Evolutionary conservation across 2,113 vertebrate genomes (phyloP).

Genomic region (Orthochromis indermauri): DNA sequence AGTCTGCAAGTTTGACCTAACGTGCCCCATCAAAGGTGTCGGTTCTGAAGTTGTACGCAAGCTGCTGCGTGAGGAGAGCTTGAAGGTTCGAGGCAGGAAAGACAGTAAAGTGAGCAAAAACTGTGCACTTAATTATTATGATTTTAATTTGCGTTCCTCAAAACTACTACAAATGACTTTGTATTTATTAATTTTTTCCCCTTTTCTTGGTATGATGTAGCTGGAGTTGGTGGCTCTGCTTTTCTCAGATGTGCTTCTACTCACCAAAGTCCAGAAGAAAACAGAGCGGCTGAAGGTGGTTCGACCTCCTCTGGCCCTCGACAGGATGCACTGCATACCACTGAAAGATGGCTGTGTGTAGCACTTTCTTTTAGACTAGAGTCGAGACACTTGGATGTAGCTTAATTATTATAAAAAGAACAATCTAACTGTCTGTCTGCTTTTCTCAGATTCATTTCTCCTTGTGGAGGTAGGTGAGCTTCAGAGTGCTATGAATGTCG

Average conservation of each 20-base stretch:
- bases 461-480: constrained; percentile 70
- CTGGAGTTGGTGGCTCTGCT: constrained; percentile 76
- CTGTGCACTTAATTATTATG: neutral
- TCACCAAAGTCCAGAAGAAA: constrained; percentile 80
- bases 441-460: constrained; percentile 66
- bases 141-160: neutral
- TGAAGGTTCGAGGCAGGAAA: constrained; percentile 72
- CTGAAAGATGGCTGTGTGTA: constrained; percentile 77
- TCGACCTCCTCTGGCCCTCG: constrained; percentile 75
- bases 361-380: neutral
- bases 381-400: neutral
- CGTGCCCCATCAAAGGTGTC: constrained; percentile 65
- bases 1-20: constrained; percentile 72
- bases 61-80: constrained; percentile 71
- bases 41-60: constrained; percentile 60
- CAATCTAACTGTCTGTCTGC: neutral
- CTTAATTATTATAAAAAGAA: neutral
- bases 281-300: constrained; percentile 74
- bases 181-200: neutral
- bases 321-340: constrained; percentile 64
- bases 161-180: neutral
- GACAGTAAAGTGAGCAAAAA: constrained; percentile 75
- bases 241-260: constrained; percentile 79
- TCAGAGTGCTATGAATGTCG: constrained; percentile 56
- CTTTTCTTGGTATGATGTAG: constrained; percentile 25